These are phyloP conservation scores for Seriola quinqueradiata DNA, from an alignment of 2,113 vertebrate species.

Conservation along the genomic window DNA sequence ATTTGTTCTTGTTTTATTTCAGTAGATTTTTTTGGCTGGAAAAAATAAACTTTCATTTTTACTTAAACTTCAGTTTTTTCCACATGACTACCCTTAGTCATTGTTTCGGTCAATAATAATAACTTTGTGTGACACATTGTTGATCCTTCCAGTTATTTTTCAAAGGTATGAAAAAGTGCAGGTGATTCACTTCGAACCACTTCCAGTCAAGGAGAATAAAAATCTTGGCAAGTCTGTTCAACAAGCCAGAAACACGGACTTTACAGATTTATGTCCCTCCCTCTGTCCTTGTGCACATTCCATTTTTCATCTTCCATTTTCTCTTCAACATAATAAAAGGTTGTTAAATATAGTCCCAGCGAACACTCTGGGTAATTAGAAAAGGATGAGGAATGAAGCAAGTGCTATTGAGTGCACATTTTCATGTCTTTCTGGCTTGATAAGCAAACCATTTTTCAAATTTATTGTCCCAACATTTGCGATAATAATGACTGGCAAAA, in stretches of 20 bases:
- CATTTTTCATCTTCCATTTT: constrained; percentile 65
- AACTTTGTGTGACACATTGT: constrained; percentile 10
- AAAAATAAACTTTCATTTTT: neutral
- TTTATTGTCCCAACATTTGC: constrained; percentile 67
- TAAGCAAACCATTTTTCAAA: constrained; percentile 77
- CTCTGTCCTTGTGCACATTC: constrained; percentile 47
- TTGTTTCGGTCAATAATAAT: constrained; percentile 23
- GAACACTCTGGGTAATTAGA: constrained; percentile 83
- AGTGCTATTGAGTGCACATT: constrained; percentile 65
- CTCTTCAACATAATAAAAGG: constrained; percentile 71
- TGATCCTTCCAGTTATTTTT: constrained; percentile 42
- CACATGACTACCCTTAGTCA: neutral
- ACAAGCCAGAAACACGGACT: constrained; percentile 54
- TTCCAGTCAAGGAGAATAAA: constrained; percentile 48
- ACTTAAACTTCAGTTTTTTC: neutral
- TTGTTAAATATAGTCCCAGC: constrained; percentile 80
- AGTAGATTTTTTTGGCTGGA: neutral
- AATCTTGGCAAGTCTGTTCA: constrained; percentile 63
- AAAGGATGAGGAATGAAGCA: constrained; percentile 76
- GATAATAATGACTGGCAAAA: constrained; percentile 58
- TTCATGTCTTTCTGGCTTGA: constrained; percentile 67
- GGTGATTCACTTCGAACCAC: constrained; percentile 36
- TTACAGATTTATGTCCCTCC: constrained; percentile 66
- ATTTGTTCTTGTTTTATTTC: constrained; percentile 1
- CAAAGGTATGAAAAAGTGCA: constrained; percentile 10